A percentile compares a stretch with the other conserved stretches of the same genome.
These are phyloP conservation scores for Ctena decussata DNA, from an alignment of 2,888 invertebrate species.

Conservation along the genomic window DNA sequence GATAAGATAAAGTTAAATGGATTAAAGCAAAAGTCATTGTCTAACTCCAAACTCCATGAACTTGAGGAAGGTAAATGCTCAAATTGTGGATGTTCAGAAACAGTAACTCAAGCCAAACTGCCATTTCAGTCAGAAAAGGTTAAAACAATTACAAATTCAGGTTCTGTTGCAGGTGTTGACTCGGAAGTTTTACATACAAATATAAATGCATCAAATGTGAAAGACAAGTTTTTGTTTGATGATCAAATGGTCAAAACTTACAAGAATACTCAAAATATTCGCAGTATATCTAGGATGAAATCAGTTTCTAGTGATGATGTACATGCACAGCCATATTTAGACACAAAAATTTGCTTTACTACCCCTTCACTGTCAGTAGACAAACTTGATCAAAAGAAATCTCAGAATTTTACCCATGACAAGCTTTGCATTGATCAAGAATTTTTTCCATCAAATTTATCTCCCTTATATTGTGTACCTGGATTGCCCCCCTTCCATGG, in stretches of 20 bases:
- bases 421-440: neutral
- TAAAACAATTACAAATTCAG: too few relatives aligned
- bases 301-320: constrained; percentile 61
- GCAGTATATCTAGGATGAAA: neutral
- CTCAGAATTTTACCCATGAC: neutral
- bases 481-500: constrained; percentile 40
- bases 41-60: neutral
- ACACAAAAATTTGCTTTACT: neutral
- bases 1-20: neutral
- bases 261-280: neutral
- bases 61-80: neutral
- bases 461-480: constrained; percentile 7
- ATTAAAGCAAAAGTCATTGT: neutral
- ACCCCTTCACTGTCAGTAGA: neutral
- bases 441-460: neutral
- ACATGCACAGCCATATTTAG: neutral
- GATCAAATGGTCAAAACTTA: constrained; percentile 46
- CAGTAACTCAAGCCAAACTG: too few relatives aligned
- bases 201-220: neutral
- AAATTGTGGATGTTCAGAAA: neutral
- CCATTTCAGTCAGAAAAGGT: too few relatives aligned
- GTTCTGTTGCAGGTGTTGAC: neutral
- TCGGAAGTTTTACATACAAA: neutral
- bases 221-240: constrained; percentile 40
- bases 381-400: neutral